Base-by-base conservation (phyloP, 2,888 invertebrate species). In the Phasia obesa region DNA sequence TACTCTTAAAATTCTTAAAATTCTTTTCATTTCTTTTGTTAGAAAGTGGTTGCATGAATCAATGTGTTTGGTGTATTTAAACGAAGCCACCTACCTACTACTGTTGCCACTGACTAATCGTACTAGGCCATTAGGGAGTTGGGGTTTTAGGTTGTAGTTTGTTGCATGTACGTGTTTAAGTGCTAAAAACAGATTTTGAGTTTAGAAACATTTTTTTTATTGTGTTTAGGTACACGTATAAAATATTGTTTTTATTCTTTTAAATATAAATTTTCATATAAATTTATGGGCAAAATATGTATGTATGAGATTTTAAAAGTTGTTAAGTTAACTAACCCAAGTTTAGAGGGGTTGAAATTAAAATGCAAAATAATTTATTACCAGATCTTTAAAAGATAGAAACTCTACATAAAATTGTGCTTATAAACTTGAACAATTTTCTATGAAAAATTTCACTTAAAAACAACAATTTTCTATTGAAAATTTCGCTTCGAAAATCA, bases 111-210 rank as follows among this genome's bases (percentile, higher is more conserved):
- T 35, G 11, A n/a, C n/a, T n/a, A n/a, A n/a, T n/a, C 9, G 11
- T 11, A 35, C 35, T 2, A 35, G 35, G 38, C 27, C 27, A 17
- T 13, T 9, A 23, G 31, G 44, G 60, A 67, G 64, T 53, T 60
- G 44, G 65, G 9, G 60, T 53, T 69, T 38, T 15, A 27, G 47
- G 13, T 42, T 42, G 51, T 55, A 44, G 69, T 60, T 65, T 47
- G 11, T 44, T 64, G 27, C 65, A 44, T 47, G 80, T 69, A 74
- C 81, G 81, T 81, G 81, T 76, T 81, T 59, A 81, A 81, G 81
- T 81, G 65, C 51, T 76, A 9, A 81, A 81, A 76, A 59, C 70
- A 21, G 57, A 70, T 76, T 70, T 75, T 64, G 23, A 60, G 15
- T 59, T 49, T 35, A 51, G 65, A 59, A 69, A 69, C 53, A 69